Conservation (phyloP, 1,140 invertebrate species). For the Calycopis cecrops region DNA sequence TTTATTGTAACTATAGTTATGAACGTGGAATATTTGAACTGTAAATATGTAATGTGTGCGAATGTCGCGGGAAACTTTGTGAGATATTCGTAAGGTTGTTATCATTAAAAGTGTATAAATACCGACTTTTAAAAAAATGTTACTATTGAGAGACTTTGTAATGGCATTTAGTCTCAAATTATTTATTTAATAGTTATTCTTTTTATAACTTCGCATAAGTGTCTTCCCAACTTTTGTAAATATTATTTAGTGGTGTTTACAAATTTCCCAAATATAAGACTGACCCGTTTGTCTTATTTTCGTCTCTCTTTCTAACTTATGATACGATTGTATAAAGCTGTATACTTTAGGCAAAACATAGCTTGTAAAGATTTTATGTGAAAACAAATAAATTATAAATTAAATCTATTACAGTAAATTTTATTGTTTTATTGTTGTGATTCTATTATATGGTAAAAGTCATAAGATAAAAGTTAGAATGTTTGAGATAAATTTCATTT, state of each 20-base stretch:
- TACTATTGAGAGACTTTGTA: slow-evolving; percentile 52
- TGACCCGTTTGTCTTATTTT: slow-evolving; percentile 73
- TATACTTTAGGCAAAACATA: slow-evolving; percentile 56
- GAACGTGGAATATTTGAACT: slow-evolving; percentile 51
- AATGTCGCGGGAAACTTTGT: slow-evolving; percentile 63
- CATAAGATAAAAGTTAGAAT: background rate
- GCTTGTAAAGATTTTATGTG: slow-evolving; percentile 59
- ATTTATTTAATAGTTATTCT: slow-evolving; percentile 55
- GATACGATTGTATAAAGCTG: slow-evolving; percentile 50
- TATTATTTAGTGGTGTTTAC: slow-evolving; percentile 66
- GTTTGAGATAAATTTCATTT: background rate
- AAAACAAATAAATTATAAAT: slow-evolving; percentile 66
- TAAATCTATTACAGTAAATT: slow-evolving; percentile 52
- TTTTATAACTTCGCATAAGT: slow-evolving; percentile 58
- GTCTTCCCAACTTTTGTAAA: slow-evolving; percentile 74
- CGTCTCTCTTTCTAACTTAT: slow-evolving; percentile 60
- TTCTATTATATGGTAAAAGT: too few species aligned
- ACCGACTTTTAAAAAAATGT: slow-evolving; percentile 47
- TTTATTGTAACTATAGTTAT: slow-evolving; percentile 54
- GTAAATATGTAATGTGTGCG: slow-evolving; percentile 53
- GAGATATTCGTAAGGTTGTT: slow-evolving; percentile 66
- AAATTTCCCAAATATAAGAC: slow-evolving; percentile 74
- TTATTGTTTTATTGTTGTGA: slow-evolving; percentile 38
- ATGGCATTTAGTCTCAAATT: slow-evolving; percentile 44
- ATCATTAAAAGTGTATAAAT: slow-evolving; percentile 60